Base-by-base conservation (phyloP, 2,113 vertebrate species). In the Rhineura floridana region DNA sequence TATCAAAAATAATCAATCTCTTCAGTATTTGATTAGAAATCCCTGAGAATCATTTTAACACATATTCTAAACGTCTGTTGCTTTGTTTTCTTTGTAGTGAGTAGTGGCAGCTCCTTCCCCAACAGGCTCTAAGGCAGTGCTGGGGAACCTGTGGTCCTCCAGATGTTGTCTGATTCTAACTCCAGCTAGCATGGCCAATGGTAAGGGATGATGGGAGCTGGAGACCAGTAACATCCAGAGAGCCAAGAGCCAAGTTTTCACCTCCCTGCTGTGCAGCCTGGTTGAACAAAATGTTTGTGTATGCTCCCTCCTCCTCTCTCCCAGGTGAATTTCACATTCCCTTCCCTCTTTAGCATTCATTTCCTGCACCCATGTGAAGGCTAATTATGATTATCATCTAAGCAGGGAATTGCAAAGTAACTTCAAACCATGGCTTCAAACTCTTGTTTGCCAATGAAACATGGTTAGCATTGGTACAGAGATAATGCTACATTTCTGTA, bases 1-100 rank as follows among this genome's bases (percentile, higher is more conserved):
- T 87, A 46, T 84, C 78, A 89, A 63, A 50, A 55, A 69, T 79
- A 62, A 92, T 72, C 81, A 87, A 46, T 23, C 82, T 42, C 50
- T 84, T 92, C 85, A 59, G 50, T 78, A 67, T 62, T 69, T 72
- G 36, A 25, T 25, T 84, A n/a, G 50, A 59, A 52, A 25, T 19
- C 83, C 50, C 46, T 19, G 6, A 2, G 48, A 42, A 55, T 84
- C 33, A 52, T 33, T 23, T 36, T 28, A 19, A 23, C 30, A 25
- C 19, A 55, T 42, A 55, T 28, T 73, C 55, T 33, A 48, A n/a
- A n/a, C n/a, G 75, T 3, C 21, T 44, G n/a, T n/a, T n/a, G n/a
- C 44, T 44, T 48, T 30, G 2, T 50, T 33, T 69, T 48, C 63
- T 21, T n/a, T 9, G n/a, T n/a, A n/a, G n/a, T n/a, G n/a, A n/a